Percentiles rank a stretch among this genome's conserved stretches.
Conservation (phyloP, 1,140 invertebrate species). For the Bombus breviceps region DNA sequence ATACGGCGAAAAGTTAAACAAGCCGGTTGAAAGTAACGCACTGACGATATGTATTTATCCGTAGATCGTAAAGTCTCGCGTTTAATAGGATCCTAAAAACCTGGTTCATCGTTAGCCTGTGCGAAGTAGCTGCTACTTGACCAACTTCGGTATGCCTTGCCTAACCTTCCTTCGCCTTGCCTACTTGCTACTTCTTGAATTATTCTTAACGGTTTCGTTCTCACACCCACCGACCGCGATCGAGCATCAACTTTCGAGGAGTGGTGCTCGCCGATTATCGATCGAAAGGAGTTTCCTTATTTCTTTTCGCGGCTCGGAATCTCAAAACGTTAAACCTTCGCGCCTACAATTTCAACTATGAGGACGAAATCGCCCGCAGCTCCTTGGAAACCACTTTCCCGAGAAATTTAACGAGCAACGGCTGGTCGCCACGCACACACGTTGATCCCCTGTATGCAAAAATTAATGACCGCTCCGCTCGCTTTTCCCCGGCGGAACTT, state of each 20-base stretch:
- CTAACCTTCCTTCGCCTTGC: not conserved
- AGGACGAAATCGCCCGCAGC: not conserved
- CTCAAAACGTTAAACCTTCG: not conserved
- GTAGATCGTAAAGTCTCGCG: constrained; percentile 43
- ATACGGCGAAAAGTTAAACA: constrained; percentile 19
- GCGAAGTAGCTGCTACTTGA: constrained; percentile 18
- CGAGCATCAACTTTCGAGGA: constrained; percentile 54
- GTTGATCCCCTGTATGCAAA: not conserved
- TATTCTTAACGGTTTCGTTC: constrained; percentile 68
- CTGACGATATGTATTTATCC: not conserved
- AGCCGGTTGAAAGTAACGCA: constrained; percentile 18
- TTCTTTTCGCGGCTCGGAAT: constrained; percentile 23
- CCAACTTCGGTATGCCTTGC: not conserved
- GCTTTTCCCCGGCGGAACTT: not conserved
- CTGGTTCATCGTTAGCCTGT: constrained; percentile 33
- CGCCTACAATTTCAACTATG: not conserved
- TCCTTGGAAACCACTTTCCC: not conserved
- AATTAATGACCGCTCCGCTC: constrained; percentile 9
- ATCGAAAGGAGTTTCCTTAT: constrained; percentile 52
- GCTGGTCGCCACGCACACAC: too few relatives aligned
- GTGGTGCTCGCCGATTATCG: constrained; percentile 32
- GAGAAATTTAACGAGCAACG: constrained; percentile 4
- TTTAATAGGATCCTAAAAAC: constrained; percentile 48
- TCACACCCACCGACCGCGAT: constrained; percentile 64
- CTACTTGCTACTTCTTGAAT: constrained; percentile 44